Percentiles rank a stretch among this genome's conserved stretches.
Conservation (phyloP, 2,797 vertebrate genomes). For the Scolopax rusticola region DNA sequence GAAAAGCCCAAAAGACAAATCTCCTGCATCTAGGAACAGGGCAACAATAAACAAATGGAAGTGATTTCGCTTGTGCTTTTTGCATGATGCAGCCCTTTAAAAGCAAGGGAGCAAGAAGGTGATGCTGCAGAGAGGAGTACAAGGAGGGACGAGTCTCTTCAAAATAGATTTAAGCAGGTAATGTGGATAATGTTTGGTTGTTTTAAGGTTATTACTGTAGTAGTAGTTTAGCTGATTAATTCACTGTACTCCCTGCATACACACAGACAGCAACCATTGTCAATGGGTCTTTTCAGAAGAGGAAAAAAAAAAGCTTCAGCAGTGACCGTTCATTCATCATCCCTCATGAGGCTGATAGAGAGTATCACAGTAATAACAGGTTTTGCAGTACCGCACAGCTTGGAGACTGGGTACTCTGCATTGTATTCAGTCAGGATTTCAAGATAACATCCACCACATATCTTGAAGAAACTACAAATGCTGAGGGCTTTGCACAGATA, state of each 20-base stretch:
- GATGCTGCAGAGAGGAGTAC: background rate
- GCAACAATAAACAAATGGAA: background rate
- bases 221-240: background rate
- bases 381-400: background rate
- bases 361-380: slow-evolving; percentile 6
- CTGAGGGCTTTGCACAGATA: background rate
- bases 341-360: slow-evolving; percentile 44
- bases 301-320: background rate
- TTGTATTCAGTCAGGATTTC: slow-evolving; percentile 43
- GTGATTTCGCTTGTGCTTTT: background rate
- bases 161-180: background rate
- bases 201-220: background rate
- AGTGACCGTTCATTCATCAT: slow-evolving; percentile 26
- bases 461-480: slow-evolving; percentile 40
- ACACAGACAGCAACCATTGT: slow-evolving; percentile 13
- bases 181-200: background rate
- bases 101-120: background rate
- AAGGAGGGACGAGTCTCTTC: background rate
- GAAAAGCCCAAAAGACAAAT: background rate
- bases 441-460: background rate
- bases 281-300: background rate
- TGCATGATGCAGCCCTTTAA: background rate
- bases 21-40: background rate
- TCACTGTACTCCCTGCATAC: background rate
- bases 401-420: background rate